A percentile compares a stretch with the other conserved stretches of the same genome.
phyloP scores from a whole-genome alignment of 2,888 invertebrate species.

The Chironomus tentans region DNA sequence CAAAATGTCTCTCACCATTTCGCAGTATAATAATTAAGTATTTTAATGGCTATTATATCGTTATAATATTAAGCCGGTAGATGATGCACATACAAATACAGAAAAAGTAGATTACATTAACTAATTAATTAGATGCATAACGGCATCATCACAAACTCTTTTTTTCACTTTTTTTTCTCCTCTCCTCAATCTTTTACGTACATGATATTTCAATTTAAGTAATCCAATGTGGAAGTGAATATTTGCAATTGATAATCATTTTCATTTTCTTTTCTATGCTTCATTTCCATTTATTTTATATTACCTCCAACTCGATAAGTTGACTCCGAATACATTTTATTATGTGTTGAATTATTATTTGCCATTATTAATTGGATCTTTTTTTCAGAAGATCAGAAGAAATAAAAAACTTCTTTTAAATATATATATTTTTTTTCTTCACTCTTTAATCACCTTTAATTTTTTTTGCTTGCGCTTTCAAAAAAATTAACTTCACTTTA shows the following conservation, averaged over 20 bases:
- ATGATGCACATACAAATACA: not conserved
- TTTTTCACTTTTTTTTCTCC: not conserved
- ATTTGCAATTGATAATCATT: conserved; percentile 10
- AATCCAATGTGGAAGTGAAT: conserved; percentile 12
- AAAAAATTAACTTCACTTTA: conserved; percentile 11
- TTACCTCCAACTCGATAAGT: conserved; percentile 26
- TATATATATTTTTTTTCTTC: conserved; percentile 12
- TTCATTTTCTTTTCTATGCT: not conserved
- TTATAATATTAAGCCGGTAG: not conserved
- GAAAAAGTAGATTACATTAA: not conserved
- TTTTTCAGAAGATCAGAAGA: not conserved
- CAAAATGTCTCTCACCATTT: not conserved
- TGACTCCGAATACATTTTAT: conserved; percentile 26
- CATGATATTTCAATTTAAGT: not conserved
- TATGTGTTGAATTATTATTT: conserved; percentile 21
- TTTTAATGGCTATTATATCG: not conserved
- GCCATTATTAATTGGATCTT: conserved; percentile 25
- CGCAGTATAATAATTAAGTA: not conserved
- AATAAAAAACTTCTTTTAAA: not conserved
- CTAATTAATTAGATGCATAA: conserved; percentile 22
- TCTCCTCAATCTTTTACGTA: not conserved
- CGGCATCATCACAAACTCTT: conserved; percentile 20
- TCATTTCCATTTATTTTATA: not conserved
- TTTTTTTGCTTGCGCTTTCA: conserved; percentile 22
- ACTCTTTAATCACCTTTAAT: conserved; percentile 21